Percentiles rank a stretch among this genome's conserved stretches.
Conservation (phyloP, 2,113 vertebrate genomes). For the Chitala chitala region DNA sequence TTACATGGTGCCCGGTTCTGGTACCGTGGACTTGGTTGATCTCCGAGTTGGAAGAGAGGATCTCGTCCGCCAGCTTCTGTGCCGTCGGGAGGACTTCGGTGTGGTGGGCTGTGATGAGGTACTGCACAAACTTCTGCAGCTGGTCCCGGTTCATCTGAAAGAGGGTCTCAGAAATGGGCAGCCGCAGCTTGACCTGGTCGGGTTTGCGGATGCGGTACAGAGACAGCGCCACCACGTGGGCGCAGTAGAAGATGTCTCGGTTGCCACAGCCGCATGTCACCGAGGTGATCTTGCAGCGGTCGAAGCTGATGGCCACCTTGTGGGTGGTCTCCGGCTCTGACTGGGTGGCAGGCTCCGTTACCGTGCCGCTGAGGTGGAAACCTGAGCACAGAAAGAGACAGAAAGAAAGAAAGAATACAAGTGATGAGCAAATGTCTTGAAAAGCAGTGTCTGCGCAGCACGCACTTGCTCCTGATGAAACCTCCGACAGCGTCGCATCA, state of each 20-base stretch:
- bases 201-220: constrained; percentile 96
- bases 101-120: constrained; percentile 97
- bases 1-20: not conserved
- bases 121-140: constrained; percentile 98
- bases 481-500: too few species aligned
- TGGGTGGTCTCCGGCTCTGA: constrained; percentile 88
- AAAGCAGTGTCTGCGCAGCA: too few species aligned
- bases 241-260: constrained; percentile 97
- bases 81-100: constrained; percentile 96
- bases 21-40: constrained; percentile 99
- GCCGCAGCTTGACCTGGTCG: constrained; percentile 93
- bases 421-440: too few species aligned
- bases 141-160: constrained; percentile 99
- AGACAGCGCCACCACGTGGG: constrained; percentile 94
- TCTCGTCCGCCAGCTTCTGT: constrained; percentile 96
- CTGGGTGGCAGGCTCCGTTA: constrained; percentile 77
- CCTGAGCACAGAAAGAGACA: constrained; percentile 46
- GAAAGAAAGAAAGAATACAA: not conserved
- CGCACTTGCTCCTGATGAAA: too few species aligned
- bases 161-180: constrained; percentile 98
- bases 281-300: constrained; percentile 98
- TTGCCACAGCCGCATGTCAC: constrained; percentile 97
- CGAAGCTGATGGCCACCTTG: constrained; percentile 97
- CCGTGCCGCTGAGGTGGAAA: constrained; percentile 95
- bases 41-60: constrained; percentile 96